Conservation (phyloP, 2,888 invertebrate species). For the Melieria omissa region DNA sequence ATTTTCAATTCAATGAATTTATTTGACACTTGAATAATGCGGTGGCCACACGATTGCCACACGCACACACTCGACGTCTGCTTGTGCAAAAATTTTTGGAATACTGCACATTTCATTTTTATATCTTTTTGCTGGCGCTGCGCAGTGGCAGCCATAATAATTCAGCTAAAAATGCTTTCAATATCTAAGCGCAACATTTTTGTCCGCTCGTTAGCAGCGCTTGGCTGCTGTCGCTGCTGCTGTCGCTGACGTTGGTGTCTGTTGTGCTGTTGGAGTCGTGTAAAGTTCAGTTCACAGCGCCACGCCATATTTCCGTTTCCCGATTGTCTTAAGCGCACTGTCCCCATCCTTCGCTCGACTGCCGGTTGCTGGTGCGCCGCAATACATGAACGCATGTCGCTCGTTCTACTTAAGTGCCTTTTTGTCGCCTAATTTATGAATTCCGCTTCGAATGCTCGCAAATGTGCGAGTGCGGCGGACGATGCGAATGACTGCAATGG, state of each 20-base stretch:
- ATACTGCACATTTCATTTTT: constrained; percentile 15
- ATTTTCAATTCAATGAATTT: constrained; percentile 58
- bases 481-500: no score
- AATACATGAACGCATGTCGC: neutral
- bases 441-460: constrained; percentile 61
- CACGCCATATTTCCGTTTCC: constrained; percentile 56
- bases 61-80: constrained; percentile 41
- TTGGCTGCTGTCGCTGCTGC: constrained; percentile 1
- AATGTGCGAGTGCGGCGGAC: constrained; percentile 46
- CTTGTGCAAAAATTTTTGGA: constrained; percentile 25
- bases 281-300: constrained; percentile 59
- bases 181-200: constrained; percentile 5
- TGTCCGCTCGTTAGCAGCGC: constrained; percentile 9
- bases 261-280: constrained; percentile 39
- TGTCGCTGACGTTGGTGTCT: constrained; percentile 22
- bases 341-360: neutral
- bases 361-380: neutral
- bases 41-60: constrained; percentile 42
- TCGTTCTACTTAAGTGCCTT: constrained; percentile 29
- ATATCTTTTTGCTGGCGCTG: no score
- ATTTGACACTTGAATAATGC: constrained; percentile 64
- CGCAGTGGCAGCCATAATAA: neutral
- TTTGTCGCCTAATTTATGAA: constrained; percentile 48
- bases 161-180: constrained; percentile 2
- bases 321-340: constrained; percentile 53